Base-by-base conservation (phyloP, 2,888 invertebrate genomes). In the Aphelenchoides bicaudatus region DNA sequence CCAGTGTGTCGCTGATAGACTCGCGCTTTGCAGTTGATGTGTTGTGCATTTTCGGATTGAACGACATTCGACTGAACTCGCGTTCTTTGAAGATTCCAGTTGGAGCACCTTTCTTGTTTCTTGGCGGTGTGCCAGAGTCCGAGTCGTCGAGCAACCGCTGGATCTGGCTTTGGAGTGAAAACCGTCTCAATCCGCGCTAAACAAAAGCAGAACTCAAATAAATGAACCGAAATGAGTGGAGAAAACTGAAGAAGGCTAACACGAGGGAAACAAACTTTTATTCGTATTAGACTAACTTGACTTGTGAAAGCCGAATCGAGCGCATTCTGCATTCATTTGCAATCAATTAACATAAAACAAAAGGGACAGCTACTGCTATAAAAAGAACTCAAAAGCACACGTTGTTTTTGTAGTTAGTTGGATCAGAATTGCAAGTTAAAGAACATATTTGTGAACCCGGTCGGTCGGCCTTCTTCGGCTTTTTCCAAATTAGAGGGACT, bases 31-130 rank as follows among this genome's bases (percentile, higher is more conserved):
- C 52, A 6, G 5, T 48, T n/a, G 8, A 8, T 19, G 49, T 37
- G 10, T 6, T 48, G 34, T 63, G 57, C 10, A 74, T 66, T 52
- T 39, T 65, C 43, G 71, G 63, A 58, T 75, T 75, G 62, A 75
- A 75, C 5, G 73, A 73, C 74, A 75, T 72, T 27, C 75, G 63
- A 16, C 64, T 62, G 61, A 75, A 75, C 43, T 75, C 73, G 46
- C 67, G 66, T 25, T 72, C 70, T 28, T 70, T 70, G 25, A 67
- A 51, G 6, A 70, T 63, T 28, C 71, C 71, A 8, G 53, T 57
- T 10, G 49, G 38, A 1, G 16, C 16, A 13, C 21, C 58, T 19
- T 39, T 60, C 34, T 55, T 38, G 30, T 19, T 27, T 29, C 31
- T 21, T 31, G 37, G 58, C 37, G 23, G 49, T 50, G 23, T 49